Evolutionary conservation across 2,113 vertebrate species (phyloP).

Genomic region (Vombatus ursinus): DNA sequence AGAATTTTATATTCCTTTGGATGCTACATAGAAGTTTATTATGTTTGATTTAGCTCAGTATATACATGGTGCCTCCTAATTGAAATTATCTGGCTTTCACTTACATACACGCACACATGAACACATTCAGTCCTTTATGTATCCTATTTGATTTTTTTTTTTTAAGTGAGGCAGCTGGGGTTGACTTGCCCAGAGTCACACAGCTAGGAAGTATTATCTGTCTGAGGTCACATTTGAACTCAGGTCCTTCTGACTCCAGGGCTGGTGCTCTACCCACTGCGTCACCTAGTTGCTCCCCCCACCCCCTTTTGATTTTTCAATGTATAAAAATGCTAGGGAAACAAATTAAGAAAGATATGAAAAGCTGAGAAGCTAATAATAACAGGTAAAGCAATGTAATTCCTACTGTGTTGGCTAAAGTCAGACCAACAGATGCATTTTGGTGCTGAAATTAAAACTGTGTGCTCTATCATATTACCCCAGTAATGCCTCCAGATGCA

Average conservation of each 20-base stretch:
- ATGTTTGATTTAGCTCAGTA: background rate
- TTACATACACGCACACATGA: background rate
- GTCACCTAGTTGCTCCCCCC: too few species aligned
- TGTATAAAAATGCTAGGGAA: conserved; percentile 56
- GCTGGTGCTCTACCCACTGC: too few species aligned
- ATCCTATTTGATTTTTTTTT: conserved; percentile 63
- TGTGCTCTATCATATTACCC: conserved; percentile 4
- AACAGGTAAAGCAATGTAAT: conserved; percentile 69
- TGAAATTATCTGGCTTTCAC: background rate
- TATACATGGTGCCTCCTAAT: background rate
- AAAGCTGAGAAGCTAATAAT: conserved; percentile 67
- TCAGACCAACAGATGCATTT: conserved; percentile 63
- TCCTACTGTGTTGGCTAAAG: conserved; percentile 56
- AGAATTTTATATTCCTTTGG: background rate
- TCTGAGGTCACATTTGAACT: too few species aligned
- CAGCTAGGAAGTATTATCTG: too few species aligned
- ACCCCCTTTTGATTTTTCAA: conserved; percentile 58
- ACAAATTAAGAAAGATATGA: conserved; percentile 46
- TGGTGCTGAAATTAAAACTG: conserved; percentile 70
- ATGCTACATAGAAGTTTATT: background rate
- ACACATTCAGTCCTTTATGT: conserved; percentile 35
- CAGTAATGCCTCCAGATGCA: conserved; percentile 29
- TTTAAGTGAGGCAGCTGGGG: too few species aligned
- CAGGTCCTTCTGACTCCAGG: too few species aligned
- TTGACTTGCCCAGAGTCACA: too few species aligned